These are phyloP conservation scores for Nasonovia ribisnigri DNA, from an alignment of 2,888 invertebrate genomes.

Conservation along the genomic window DNA sequence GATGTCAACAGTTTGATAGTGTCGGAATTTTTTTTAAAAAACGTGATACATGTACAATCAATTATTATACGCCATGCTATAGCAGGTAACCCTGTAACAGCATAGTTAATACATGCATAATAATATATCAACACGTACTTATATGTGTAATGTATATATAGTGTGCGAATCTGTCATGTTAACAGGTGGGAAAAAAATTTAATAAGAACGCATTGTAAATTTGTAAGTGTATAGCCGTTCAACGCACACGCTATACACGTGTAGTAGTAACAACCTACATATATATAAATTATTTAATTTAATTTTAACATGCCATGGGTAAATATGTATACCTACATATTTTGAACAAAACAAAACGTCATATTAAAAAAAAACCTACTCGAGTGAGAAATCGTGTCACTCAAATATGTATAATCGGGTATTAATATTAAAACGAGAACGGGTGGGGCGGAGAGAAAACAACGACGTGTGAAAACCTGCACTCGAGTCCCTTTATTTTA, in stretches of 20 bases:
- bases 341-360: background rate
- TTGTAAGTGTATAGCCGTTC: background rate
- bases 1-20: background rate
- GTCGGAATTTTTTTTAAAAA: background rate
- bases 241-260: background rate
- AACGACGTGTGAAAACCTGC: constrained; percentile 8
- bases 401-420: background rate
- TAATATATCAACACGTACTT: background rate
- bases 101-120: background rate
- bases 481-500: background rate
- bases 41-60: background rate
- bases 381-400: background rate
- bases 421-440: constrained; percentile 34
- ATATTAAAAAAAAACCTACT: background rate
- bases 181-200: background rate
- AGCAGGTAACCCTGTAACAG: background rate
- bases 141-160: background rate
- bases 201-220: background rate
- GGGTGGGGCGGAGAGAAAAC: background rate
- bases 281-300: background rate
- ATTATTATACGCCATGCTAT: background rate
- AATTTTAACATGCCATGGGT: background rate
- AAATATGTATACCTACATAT: background rate
- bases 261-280: background rate
- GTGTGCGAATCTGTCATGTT: background rate